Conservation (phyloP, 2,797 vertebrate genomes). For the Caiman crocodilus region DNA sequence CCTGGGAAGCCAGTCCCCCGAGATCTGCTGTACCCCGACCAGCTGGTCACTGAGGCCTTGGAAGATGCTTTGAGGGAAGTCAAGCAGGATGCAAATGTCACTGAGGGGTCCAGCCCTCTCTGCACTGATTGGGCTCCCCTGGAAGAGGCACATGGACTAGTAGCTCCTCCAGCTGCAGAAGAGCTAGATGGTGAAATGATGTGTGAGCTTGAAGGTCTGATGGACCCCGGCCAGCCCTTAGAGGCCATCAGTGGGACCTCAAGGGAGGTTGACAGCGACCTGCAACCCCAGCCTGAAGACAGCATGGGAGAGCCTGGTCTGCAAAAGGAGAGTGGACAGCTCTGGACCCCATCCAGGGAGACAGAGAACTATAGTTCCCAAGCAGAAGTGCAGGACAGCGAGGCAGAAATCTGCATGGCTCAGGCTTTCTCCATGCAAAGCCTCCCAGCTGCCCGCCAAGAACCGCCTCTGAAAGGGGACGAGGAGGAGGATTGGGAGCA, state of each 20-base stretch:
- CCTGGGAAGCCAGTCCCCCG: fast-evolving
- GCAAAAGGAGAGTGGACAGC: fast-evolving
- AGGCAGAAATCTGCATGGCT: too few relatives aligned
- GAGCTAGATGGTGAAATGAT: neutral
- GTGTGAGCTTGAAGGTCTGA: neutral
- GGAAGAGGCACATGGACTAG: neutral
- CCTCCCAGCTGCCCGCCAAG: too few relatives aligned
- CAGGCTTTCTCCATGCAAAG: too few relatives aligned
- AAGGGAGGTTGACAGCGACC: neutral
- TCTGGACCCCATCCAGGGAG: fast-evolving
- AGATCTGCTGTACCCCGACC: neutral
- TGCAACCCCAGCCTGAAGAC: neutral
- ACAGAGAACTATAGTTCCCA: neutral
- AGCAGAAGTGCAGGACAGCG: fast-evolving
- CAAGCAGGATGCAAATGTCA: neutral
- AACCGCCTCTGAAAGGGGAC: too few relatives aligned
- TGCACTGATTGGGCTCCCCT: fast-evolving
- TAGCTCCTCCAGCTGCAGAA: fast-evolving
- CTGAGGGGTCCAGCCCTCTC: neutral
- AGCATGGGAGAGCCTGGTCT: neutral
- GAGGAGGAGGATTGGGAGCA: neutral
- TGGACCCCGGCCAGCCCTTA: fast-evolving
- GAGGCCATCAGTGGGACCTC: fast-evolving
- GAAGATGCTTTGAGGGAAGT: slow-evolving; percentile 13
- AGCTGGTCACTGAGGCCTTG: slow-evolving; percentile 29